phyloP scores from a whole-genome alignment of 1,140 invertebrate genomes.

The Magallana angulata region DNA sequence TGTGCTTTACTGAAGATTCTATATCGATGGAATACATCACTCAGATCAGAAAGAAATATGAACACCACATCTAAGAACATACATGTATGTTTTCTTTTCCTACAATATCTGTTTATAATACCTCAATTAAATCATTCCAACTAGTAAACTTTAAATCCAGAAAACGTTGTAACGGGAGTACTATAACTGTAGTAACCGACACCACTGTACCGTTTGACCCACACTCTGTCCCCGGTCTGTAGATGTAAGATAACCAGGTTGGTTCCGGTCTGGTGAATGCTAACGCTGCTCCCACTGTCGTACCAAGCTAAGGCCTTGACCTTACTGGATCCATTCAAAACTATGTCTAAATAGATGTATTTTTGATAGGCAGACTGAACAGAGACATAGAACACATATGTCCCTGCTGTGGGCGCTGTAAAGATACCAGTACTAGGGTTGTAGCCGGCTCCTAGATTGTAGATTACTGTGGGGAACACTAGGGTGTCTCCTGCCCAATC shows the following conservation, averaged over 20 bases:
- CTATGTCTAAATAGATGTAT: slow-evolving; percentile 4
- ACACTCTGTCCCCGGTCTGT: not conserved
- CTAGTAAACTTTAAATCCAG: not conserved
- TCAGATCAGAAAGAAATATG: too few relatives aligned
- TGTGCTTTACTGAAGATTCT: too few relatives aligned
- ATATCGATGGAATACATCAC: too few relatives aligned
- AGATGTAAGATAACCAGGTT: slow-evolving; percentile 16
- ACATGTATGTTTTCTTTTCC: too few relatives aligned
- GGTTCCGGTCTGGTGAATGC: not conserved
- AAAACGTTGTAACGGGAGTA: not conserved
- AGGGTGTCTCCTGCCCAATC: not conserved
- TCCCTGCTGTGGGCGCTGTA: not conserved
- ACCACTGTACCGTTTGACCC: not conserved
- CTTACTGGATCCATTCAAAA: not conserved
- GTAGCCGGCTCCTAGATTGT: not conserved
- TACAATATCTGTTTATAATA: too few relatives aligned
- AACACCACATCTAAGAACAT: too few relatives aligned
- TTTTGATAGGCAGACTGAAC: not conserved
- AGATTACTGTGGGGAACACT: not conserved
- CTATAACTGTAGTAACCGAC: not conserved
- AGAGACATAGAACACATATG: slow-evolving; percentile 33
- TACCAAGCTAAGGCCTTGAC: not conserved
- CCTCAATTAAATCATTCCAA: too few relatives aligned
- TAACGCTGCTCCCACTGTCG: not conserved
- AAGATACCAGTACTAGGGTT: slow-evolving; percentile 6